Evolutionary conservation across 2,888 invertebrate genomes (phyloP), one percentile per base, ranked within the genome.

Genomic region (Muschampia plurimacula): DNA sequence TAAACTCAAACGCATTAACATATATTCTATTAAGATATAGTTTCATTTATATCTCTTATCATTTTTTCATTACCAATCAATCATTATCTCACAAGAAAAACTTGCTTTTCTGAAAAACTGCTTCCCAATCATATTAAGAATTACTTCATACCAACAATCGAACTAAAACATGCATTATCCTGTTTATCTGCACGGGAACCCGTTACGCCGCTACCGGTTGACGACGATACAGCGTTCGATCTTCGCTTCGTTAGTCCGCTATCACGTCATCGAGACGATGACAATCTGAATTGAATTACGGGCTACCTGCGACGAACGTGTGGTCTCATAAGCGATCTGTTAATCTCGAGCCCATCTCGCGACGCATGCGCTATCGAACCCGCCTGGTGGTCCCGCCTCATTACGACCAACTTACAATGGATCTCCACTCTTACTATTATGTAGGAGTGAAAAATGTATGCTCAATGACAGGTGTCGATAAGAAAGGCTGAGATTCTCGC

Each of bases 231-330:
- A 41, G 10, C 82, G 74, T 82, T 89, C 89, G 83, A 86, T 89
- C 89, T 85, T 87, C 87, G 89, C 91, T 93, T 93, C 93, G 93
- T 94, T 93, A 93, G 89, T 84, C 77, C 79, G 76, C 84, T 92
- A 93, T 93, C 93, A 88, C 89, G 86, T 91, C 90, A 92, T 92
- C 92, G 85, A 83, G 83, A 88, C 88, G 93, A 94, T 93, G 94
- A 94, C 94, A 94, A 94, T 94, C 94, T 90, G 87, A 89, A 92
- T 94, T 91, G 91, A 93, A 93, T 92, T 89, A 92, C 93, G 82
- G 86, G 89, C 93, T 93, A 92, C 93, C 92, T 92, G 92, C 87
- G 84, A 86, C 90, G 85, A 87, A 85, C 87, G 93, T 94, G 94
- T 94, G 94, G 94, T 93, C 93, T 87, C 84, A 83, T 85, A 83